These are phyloP conservation scores for Lamprotornis superbus DNA, from an alignment of 2,113 vertebrate species.

Conservation along the genomic window DNA sequence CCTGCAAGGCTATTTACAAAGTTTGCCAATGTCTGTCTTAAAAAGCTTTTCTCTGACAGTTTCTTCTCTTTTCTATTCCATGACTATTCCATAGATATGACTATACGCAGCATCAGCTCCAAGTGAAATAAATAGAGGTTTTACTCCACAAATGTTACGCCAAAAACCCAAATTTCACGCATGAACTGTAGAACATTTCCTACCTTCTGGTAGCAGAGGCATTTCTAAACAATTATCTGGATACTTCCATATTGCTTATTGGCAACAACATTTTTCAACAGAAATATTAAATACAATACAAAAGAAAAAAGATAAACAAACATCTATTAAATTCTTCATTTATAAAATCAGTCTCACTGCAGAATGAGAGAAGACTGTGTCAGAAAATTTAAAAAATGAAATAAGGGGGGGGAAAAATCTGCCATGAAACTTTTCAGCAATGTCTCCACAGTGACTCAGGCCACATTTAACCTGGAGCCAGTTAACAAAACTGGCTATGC, in stretches of 20 bases:
- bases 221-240: slow-evolving; percentile 70
- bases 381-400: slow-evolving; percentile 42
- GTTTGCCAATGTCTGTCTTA: slow-evolving; percentile 25
- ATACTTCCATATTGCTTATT: slow-evolving; percentile 44
- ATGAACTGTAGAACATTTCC: slow-evolving; percentile 22
- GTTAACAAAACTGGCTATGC: background rate
- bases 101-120: slow-evolving; percentile 44
- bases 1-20: slow-evolving; percentile 42
- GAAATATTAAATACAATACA: slow-evolving; percentile 57
- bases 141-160: slow-evolving; percentile 45
- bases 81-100: background rate
- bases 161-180: slow-evolving; percentile 59
- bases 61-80: slow-evolving; percentile 61
- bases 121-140: slow-evolving; percentile 45
- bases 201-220: background rate
- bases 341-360: slow-evolving; percentile 51
- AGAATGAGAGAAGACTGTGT: background rate
- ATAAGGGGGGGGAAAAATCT: background rate
- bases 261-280: slow-evolving; percentile 47
- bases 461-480: slow-evolving; percentile 9
- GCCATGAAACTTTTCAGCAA: slow-evolving; percentile 62
- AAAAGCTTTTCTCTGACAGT: background rate
- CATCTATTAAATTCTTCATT: slow-evolving; percentile 60
- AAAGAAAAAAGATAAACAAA: slow-evolving; percentile 40
- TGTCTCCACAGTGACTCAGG: slow-evolving; percentile 30